Evolutionary conservation across 2,797 vertebrate genomes (phyloP), one percentile per base, ranked within the genome.

Genomic region (Poeciliopsis paucimaculata): DNA sequence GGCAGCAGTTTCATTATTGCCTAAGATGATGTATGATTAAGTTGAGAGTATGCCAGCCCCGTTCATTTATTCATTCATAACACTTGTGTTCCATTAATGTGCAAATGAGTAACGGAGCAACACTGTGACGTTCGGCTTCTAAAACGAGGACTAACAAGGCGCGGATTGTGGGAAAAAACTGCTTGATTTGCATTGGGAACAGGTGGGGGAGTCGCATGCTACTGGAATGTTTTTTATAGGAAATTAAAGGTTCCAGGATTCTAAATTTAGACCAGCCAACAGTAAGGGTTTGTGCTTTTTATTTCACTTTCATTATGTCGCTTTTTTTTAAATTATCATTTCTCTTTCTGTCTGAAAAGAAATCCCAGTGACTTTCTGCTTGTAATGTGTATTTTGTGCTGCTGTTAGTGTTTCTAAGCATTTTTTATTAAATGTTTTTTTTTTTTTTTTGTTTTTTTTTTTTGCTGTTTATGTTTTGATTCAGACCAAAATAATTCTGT

Each of bases 221-320:
- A n/a, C 62, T 41, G 46, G 46, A 47, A 53, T 53, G 34, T 68
- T 53, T 60, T 72, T 73, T 64, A 64, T 49, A 70, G 66, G 66
- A 34, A 18, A 60, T 72, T 34, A 49, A 12, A 73, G 34, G 11
- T 47, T 47, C 18, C 46, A 23, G 34, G 34, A 23, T 26, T 36
- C 51, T 70, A 53, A 53, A 76, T 78, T 72, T 70, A 13, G 45
- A 77, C 2, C 10, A 73, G 36, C 60, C 36, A 3, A 55, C 15
- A 43, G 26, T 46, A 1, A 51, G 7, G 15, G 1, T 23, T 12
- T 53, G 10, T 3, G 5, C 16, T 46, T 49, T 57, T 49, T 57
- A 10, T 60, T 77, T 80, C 39, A 55, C 18, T 78, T 87, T 82
- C 0, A 76, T 72, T 83, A 55, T 47, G 1, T 12, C 0, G n/a